Evolutionary conservation across 2,113 vertebrate species (phyloP).

Genomic region (Paradoxurus hermaphroditus): DNA sequence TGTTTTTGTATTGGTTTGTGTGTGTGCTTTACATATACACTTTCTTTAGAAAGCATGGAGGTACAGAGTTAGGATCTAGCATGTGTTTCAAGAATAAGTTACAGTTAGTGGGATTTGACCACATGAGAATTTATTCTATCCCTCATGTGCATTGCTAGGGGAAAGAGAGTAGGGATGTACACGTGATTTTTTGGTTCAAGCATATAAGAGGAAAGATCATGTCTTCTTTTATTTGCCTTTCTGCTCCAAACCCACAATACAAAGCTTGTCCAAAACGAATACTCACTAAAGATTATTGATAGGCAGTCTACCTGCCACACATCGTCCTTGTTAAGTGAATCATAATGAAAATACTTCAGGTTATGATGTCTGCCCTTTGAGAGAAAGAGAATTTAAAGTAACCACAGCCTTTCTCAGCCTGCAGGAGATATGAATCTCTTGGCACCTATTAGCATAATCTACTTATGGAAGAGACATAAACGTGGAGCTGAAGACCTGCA

Average conservation of each 20-base stretch:
- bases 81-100: background rate
- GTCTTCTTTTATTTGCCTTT: constrained; percentile 17
- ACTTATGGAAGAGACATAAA: constrained; percentile 63
- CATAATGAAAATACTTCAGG: constrained; percentile 48
- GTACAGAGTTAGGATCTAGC: background rate
- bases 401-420: background rate
- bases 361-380: constrained; percentile 55
- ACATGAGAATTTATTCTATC: background rate
- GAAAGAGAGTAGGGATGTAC: background rate
- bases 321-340: constrained; percentile 31
- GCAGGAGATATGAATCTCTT: constrained; percentile 58
- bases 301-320: background rate
- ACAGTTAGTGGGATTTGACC: background rate
- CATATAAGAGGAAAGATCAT: background rate
- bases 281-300: constrained; percentile 48
- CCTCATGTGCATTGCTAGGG: fast-evolving
- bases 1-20: background rate
- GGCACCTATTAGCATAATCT: constrained; percentile 71
- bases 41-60: background rate
- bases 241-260: background rate
- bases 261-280: constrained; percentile 43
- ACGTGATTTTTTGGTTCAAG: background rate
- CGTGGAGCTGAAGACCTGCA: background rate
- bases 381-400: constrained; percentile 58
- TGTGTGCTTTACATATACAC: background rate